Base-by-base conservation (phyloP, 2,113 vertebrate species). In the Dromiciops gliroides region DNA sequence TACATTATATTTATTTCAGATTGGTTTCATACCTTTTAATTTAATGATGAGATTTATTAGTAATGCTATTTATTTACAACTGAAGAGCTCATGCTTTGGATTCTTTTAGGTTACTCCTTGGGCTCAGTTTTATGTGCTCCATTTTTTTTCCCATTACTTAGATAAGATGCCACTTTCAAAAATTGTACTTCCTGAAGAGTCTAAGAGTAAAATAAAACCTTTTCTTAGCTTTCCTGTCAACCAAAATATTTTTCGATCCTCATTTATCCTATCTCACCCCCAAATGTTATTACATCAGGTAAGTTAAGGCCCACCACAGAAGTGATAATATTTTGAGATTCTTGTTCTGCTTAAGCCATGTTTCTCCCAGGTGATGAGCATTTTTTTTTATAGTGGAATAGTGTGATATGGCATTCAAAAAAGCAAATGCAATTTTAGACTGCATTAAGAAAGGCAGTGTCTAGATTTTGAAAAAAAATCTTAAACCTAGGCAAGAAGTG, bases 1-100 rank as follows among this genome's bases (percentile, higher is more conserved):
- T 94, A 92, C 94, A 95, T 94, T 93, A 89, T 95, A 97, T 97
- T 97, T 97, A 93, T 96, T 95, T 97, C 91, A 91, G 97, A 97
- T 96, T 96, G 56, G 60, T 97, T 95, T 93, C 89, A n/a, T 94
- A 93, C 90, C 94, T 98, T 51, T 96, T 93, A 50, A 92, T 96
- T 90, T 89, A 94, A 95, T 97, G 67, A 95, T 3, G 92, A 67
- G 22, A 2, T 97, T 93, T 95, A 11, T 93, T 95, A 89, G 12
- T 96, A 96, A 91, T 75, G 56, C 25, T 56, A 0, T 94, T 92
- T 83, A 83, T 83, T 95, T 94, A 49, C 31, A 44, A 24, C 50
- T 0, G 0, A 25, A 75, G 47, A 12, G 24, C 31, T 92, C 47
- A 37, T 88, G 12, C 11, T 89, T 93, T 2, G 0, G 89, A 51